A percentile compares a stretch with the other conserved stretches of the same genome.
phyloP scores from a whole-genome alignment of 2,797 vertebrate genomes.

The Philypnodon macrostomus region DNA sequence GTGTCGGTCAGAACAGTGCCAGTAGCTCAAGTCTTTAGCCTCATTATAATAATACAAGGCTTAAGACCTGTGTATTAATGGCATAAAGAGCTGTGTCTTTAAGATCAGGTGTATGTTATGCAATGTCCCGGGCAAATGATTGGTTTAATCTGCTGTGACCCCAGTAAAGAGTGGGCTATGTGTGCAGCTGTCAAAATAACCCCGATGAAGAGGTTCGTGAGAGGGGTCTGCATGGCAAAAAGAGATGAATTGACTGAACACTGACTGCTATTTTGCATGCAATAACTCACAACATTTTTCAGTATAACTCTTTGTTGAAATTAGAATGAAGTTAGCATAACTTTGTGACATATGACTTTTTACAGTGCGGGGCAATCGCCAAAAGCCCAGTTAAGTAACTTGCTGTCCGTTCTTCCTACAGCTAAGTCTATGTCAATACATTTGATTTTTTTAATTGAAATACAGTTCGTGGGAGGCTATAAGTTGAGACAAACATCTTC shows the following conservation, averaged over 20 bases:
- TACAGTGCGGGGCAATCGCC: no score
- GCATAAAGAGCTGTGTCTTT: constrained; percentile 21
- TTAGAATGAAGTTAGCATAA: no score
- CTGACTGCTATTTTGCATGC: no score
- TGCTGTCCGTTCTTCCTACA: no score
- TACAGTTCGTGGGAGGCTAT: no score
- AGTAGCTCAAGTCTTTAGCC: constrained; percentile 38
- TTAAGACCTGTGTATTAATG: constrained; percentile 40
- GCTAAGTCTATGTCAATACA: no score
- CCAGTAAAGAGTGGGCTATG: constrained; percentile 32
- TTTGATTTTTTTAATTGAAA: no score
- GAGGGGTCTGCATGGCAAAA: constrained; percentile 35
- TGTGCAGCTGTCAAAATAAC: constrained; percentile 73
- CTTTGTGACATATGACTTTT: no score
- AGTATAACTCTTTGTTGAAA: no score
- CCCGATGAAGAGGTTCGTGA: constrained; percentile 32
- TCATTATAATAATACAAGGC: constrained; percentile 38
- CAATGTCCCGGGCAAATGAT: constrained; percentile 53
- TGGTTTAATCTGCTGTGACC: constrained; percentile 58
- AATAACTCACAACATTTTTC: no score
- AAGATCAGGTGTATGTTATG: constrained; percentile 55
- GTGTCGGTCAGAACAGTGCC: constrained; percentile 23
- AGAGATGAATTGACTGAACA: background rate
- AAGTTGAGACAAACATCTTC: no score
- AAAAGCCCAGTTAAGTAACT: no score